These are phyloP conservation scores for Athalia cordata DNA, from an alignment of 2,888 invertebrate genomes.

Conservation along the genomic window DNA sequence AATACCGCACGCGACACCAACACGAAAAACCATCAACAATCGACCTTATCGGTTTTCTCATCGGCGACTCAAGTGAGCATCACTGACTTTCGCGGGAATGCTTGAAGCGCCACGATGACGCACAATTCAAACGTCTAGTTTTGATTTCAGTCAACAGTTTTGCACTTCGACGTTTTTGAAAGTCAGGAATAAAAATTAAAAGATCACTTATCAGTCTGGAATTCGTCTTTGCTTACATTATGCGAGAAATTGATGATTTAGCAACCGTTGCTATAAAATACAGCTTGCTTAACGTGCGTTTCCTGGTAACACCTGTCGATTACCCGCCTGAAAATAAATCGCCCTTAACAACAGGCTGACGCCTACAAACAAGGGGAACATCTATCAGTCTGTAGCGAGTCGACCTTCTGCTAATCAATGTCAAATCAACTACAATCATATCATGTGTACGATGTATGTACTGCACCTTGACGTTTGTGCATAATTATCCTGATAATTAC, in stretches of 20 bases:
- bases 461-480: background rate
- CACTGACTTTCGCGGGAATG: constrained; percentile 57
- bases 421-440: background rate
- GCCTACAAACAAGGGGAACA: constrained; percentile 53
- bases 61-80: constrained; percentile 49
- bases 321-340: constrained; percentile 41
- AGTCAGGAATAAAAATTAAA: background rate
- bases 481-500: background rate
- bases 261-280: background rate
- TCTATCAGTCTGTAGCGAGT: background rate
- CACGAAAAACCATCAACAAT: constrained; percentile 54
- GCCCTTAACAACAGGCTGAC: constrained; percentile 61
- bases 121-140: too few relatives aligned
- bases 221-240: constrained; percentile 2
- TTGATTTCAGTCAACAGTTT: too few relatives aligned
- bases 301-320: constrained; percentile 39
- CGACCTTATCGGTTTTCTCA: constrained; percentile 49
- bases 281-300: background rate
- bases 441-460: background rate
- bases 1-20: background rate
- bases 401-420: constrained; percentile 41
- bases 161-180: background rate
- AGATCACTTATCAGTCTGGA: background rate
- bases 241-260: background rate
- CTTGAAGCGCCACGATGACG: constrained; percentile 45